Conservation (phyloP, 2,113 vertebrate genomes). For the Dolichotis patagonum region DNA sequence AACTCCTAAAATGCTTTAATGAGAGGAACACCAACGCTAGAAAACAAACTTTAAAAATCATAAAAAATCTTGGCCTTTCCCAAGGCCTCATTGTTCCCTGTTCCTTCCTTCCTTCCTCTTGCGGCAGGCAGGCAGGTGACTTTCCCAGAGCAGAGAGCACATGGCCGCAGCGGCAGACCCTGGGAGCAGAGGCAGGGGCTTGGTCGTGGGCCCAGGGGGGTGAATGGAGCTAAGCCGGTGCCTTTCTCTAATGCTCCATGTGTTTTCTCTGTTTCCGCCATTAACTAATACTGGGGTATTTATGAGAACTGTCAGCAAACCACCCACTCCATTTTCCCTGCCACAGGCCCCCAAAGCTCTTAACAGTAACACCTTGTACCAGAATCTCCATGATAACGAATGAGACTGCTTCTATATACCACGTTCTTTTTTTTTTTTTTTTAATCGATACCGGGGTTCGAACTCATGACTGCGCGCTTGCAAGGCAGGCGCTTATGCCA, state of each 20-base stretch:
- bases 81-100: conserved; percentile 56
- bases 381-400: neutral
- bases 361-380: conserved; percentile 52
- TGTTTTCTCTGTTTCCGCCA: conserved; percentile 56
- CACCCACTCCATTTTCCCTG: conserved; percentile 55
- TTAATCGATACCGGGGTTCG: too few relatives aligned
- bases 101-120: conserved; percentile 63
- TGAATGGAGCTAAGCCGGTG: conserved; percentile 53
- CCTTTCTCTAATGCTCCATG: conserved; percentile 31
- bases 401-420: neutral
- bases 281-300: conserved; percentile 73
- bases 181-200: conserved; percentile 2
- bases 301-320: conserved; percentile 73
- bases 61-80: conserved; percentile 38
- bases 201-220: conserved; percentile 9
- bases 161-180: conserved; percentile 43
- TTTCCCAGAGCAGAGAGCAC: conserved; percentile 49
- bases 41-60: conserved; percentile 51
- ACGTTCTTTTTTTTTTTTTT: too few relatives aligned
- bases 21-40: neutral
- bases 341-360: neutral
- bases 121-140: conserved; percentile 71
- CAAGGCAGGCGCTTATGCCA: too few relatives aligned
- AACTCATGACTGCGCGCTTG: too few relatives aligned
- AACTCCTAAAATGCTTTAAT: conserved; percentile 11